phyloP scores from a whole-genome alignment of 2,888 invertebrate genomes.

The Trilocha varians region DNA sequence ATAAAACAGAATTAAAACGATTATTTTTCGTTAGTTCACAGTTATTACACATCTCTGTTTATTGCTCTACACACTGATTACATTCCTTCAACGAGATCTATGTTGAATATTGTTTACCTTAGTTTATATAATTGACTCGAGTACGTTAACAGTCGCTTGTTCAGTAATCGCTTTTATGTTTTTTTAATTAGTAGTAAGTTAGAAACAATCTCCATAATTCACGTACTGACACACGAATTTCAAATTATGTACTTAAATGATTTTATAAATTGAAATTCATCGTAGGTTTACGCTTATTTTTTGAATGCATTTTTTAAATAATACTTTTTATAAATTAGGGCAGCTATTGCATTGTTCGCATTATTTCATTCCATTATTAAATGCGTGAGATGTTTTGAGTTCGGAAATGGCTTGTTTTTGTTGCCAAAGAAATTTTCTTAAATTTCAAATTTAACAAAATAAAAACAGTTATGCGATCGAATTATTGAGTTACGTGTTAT shows the following conservation, averaged over 20 bases:
- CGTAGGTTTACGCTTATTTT: constrained; percentile 59
- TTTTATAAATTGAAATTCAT: constrained; percentile 38
- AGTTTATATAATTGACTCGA: constrained; percentile 30
- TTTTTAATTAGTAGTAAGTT: constrained; percentile 52
- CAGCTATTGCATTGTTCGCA: constrained; percentile 61
- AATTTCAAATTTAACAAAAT: constrained; percentile 40
- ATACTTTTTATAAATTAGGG: constrained; percentile 37
- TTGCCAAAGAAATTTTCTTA: constrained; percentile 62
- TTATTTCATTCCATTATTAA: constrained; percentile 49
- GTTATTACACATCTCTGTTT: no score
- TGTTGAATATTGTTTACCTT: constrained; percentile 67
- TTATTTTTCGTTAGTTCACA: no score
- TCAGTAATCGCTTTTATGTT: constrained; percentile 51
- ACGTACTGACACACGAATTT: constrained; percentile 53
- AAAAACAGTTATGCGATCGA: constrained; percentile 31
- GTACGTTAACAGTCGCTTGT: constrained; percentile 35
- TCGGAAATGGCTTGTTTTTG: constrained; percentile 41
- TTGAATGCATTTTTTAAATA: constrained; percentile 59
- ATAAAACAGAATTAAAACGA: no score
- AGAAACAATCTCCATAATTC: constrained; percentile 45
- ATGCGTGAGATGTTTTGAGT: constrained; percentile 37
- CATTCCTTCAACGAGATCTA: constrained; percentile 67
- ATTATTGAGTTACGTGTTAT: constrained; percentile 26
- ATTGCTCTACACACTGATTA: constrained; percentile 65
- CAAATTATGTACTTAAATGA: constrained; percentile 63